A percentile compares a stretch with the other conserved stretches of the same genome.
phyloP scores from a whole-genome alignment of 2,888 invertebrate genomes.

The Caenorhabditis japonica region DNA sequence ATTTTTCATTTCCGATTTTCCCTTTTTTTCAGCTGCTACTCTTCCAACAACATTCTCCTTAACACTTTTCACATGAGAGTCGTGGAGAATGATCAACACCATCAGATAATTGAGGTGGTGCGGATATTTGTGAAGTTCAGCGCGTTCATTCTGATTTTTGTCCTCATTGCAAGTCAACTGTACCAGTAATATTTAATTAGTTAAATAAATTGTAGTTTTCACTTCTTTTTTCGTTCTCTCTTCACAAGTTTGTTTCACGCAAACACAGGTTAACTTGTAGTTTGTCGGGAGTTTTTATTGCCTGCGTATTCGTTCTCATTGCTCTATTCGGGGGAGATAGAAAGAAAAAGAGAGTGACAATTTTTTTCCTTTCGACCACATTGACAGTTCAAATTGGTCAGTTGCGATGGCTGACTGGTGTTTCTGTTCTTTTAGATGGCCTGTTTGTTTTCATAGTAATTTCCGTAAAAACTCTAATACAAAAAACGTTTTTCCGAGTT shows the following conservation, averaged over 20 bases:
- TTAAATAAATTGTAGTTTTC: conserved; percentile 12
- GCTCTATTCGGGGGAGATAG: too few relatives aligned
- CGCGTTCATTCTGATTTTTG: conserved; percentile 53
- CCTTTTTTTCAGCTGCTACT: conserved; percentile 54
- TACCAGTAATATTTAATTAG: conserved; percentile 34
- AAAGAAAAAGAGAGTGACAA: too few relatives aligned
- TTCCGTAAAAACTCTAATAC: background rate
- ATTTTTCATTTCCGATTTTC: background rate
- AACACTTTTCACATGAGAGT: conserved; percentile 57
- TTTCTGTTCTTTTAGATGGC: too few relatives aligned
- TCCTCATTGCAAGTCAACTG: conserved; percentile 48
- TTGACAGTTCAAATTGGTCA: too few relatives aligned
- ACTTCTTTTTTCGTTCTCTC: conserved; percentile 3
- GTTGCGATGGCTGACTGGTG: too few relatives aligned
- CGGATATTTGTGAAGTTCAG: conserved; percentile 55
- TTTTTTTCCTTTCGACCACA: too few relatives aligned
- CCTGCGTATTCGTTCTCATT: conserved; percentile 2
- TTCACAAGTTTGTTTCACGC: conserved; percentile 14
- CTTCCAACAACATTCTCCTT: conserved; percentile 54
- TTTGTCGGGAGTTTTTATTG: conserved; percentile 25
- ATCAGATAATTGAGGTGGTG: conserved; percentile 50
- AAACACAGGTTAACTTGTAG: conserved; percentile 20
- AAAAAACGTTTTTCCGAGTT: too few relatives aligned
- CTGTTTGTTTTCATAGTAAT: too few relatives aligned
- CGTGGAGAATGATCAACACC: conserved; percentile 50